Conservation (phyloP, 2,797 vertebrate species). For the Acestrorhynchus altus region DNA sequence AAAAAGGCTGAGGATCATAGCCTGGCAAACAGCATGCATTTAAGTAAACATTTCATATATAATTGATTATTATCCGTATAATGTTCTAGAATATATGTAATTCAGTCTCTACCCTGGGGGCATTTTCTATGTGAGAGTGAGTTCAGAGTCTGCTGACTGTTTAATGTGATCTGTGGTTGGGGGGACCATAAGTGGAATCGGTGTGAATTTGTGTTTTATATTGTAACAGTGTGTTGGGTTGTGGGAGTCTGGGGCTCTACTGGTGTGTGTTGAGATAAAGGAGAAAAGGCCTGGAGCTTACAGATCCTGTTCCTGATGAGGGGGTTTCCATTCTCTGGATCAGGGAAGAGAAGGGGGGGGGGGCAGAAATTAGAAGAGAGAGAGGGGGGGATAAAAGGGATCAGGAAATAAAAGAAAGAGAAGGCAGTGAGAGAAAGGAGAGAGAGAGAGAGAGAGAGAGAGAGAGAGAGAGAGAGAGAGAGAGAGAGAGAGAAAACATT, state of each 20-base stretch:
- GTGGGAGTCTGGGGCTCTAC: constrained; percentile 15
- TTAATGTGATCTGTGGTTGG: too few relatives aligned
- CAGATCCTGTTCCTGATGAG: constrained; percentile 26
- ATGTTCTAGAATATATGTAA: too few relatives aligned
- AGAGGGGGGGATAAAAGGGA: neutral
- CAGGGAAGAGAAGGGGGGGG: neutral
- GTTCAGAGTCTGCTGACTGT: too few relatives aligned
- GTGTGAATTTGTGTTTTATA: too few relatives aligned
- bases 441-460: constrained; percentile 35
- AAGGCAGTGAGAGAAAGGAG: constrained; percentile 48
- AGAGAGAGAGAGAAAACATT: constrained; percentile 3
- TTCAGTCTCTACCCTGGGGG: too few relatives aligned
- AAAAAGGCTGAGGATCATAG: too few relatives aligned
- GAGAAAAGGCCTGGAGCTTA: constrained; percentile 25
- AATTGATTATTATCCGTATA: too few relatives aligned
- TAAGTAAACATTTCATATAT: too few relatives aligned
- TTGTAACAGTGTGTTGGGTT: too few relatives aligned
- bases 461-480: constrained; percentile 36
- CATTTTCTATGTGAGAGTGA: too few relatives aligned
- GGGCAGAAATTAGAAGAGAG: neutral
- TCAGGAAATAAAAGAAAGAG: neutral
- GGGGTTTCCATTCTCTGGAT: constrained; percentile 24
- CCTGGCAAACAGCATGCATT: too few relatives aligned
- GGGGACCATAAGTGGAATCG: too few relatives aligned
- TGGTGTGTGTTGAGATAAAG: constrained; percentile 13